phyloP scores from a whole-genome alignment of 2,888 invertebrate species.

The Papilio elwesi region DNA sequence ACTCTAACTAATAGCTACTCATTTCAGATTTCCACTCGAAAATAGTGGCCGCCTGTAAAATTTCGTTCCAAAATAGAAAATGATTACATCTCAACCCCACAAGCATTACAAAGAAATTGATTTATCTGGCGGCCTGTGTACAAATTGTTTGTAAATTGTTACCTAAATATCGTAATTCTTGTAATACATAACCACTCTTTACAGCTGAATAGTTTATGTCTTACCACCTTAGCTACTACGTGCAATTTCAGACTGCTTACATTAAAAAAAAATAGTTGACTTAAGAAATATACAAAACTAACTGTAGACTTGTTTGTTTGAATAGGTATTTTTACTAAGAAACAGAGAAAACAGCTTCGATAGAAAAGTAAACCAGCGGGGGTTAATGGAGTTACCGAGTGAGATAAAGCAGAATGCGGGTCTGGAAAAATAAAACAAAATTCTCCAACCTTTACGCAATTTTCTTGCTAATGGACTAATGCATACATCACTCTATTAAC shows the following conservation, averaged over 20 bases:
- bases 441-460: constrained; percentile 34
- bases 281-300: constrained; percentile 37
- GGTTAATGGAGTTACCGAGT: constrained; percentile 83
- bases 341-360: constrained; percentile 58
- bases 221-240: constrained; percentile 13
- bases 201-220: constrained; percentile 20
- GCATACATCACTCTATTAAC: constrained; percentile 32
- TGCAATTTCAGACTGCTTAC: constrained; percentile 8
- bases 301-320: constrained; percentile 46
- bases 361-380: constrained; percentile 67
- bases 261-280: constrained; percentile 31
- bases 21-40: background rate
- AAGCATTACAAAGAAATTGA: constrained; percentile 22
- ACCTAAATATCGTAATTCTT: constrained; percentile 35
- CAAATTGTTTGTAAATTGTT: constrained; percentile 28
- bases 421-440: constrained; percentile 54
- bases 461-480: constrained; percentile 46
- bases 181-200: constrained; percentile 22
- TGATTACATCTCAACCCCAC: background rate
- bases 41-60: constrained; percentile 13
- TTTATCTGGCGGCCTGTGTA: constrained; percentile 9
- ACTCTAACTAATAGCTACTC: too few relatives aligned
- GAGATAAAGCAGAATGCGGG: constrained; percentile 79
- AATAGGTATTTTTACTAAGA: constrained; percentile 48
- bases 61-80: constrained; percentile 19